phyloP scores from a whole-genome alignment of 1,140 invertebrate genomes.

The Sycobia sp. region DNA sequence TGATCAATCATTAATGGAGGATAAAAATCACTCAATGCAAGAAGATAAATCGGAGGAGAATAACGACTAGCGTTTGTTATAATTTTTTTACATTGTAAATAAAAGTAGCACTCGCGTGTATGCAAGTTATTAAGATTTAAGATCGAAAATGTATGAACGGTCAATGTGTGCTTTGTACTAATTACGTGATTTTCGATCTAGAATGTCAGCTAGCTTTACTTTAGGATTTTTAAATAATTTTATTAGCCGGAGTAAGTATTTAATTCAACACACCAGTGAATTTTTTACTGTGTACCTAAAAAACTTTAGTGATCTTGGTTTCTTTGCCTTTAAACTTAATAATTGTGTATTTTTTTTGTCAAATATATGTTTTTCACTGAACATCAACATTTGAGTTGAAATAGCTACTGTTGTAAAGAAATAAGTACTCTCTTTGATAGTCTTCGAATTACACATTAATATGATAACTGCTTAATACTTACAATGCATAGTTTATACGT shows the following conservation, averaged over 20 bases:
- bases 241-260: constrained; percentile 20
- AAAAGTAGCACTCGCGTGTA: constrained; percentile 34
- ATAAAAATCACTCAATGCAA: constrained; percentile 34
- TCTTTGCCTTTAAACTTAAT: constrained; percentile 5
- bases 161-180: constrained; percentile 15
- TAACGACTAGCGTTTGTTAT: constrained; percentile 52
- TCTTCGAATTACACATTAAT: too few species aligned
- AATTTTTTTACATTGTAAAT: constrained; percentile 47
- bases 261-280: background rate
- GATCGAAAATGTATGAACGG: constrained; percentile 23
- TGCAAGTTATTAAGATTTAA: constrained; percentile 15
- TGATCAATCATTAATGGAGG: too few species aligned
- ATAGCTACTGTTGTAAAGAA: too few species aligned
- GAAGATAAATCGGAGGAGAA: constrained; percentile 45
- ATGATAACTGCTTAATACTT: constrained; percentile 4
- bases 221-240: constrained; percentile 21
- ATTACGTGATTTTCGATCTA: constrained; percentile 13
- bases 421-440: too few species aligned
- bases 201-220: constrained; percentile 5
- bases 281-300: background rate
- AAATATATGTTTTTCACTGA: constrained; percentile 13
- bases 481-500: background rate
- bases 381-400: constrained; percentile 6
- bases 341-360: constrained; percentile 3
- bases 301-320: constrained; percentile 2